A percentile compares a stretch with the other conserved stretches of the same genome.
phyloP scores from a whole-genome alignment of 2,797 vertebrate species.

The Tauraco hartlaubi region DNA sequence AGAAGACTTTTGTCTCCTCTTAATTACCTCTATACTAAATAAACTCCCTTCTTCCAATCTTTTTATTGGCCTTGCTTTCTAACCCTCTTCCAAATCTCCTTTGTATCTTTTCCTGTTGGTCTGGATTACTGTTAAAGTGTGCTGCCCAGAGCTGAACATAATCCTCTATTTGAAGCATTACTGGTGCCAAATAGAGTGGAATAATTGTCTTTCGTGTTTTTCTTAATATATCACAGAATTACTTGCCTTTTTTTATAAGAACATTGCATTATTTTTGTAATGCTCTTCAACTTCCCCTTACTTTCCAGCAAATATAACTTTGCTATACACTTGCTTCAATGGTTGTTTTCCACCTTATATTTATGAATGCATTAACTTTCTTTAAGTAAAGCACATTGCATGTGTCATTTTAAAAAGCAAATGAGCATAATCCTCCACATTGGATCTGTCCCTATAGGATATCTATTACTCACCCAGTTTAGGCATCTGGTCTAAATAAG shows the following conservation, averaged over 20 bases:
- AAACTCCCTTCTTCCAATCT: background rate
- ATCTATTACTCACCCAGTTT: background rate
- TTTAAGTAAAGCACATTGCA: background rate
- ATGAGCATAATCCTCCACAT: background rate
- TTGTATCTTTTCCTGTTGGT: background rate
- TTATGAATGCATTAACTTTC: background rate
- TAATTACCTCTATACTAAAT: background rate
- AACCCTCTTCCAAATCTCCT: background rate
- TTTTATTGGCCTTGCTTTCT: background rate
- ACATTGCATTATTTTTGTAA: background rate
- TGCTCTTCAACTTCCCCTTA: background rate
- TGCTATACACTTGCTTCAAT: background rate
- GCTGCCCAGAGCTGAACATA: background rate
- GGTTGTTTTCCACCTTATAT: background rate
- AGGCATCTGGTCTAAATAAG: background rate
- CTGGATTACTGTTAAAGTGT: background rate
- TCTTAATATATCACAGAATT: background rate
- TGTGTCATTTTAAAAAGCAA: background rate
- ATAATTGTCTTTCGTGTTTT: background rate
- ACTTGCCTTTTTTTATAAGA: background rate
- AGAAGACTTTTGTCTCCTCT: background rate
- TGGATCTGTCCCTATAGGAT: background rate
- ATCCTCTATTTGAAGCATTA: background rate
- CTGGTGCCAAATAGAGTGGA: background rate
- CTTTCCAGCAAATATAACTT: background rate